Evolutionary conservation across 2,113 vertebrate genomes (phyloP).

Genomic region (Ictalurus punctatus): DNA sequence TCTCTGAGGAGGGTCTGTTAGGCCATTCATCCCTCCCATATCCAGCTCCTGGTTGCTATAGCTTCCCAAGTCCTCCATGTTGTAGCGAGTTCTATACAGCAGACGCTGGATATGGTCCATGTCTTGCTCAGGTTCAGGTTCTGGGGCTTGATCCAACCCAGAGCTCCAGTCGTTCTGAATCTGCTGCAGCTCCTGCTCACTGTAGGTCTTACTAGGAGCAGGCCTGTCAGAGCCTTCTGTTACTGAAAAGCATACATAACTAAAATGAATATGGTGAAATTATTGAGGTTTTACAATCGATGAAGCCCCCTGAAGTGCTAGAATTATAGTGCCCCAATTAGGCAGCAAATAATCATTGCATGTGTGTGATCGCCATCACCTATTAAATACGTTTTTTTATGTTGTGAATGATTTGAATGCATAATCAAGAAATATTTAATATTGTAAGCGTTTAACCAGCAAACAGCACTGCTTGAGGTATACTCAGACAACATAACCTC

Average conservation of each 20-base stretch:
- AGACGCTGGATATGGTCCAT: constrained; percentile 55
- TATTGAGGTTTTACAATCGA: not conserved
- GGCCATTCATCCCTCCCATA: constrained; percentile 60
- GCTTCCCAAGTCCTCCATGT: constrained; percentile 61
- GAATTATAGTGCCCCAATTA: not conserved
- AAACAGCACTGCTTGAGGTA: not conserved
- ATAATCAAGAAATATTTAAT: not conserved
- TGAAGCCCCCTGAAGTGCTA: not conserved
- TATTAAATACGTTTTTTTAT: not conserved
- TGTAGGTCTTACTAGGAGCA: constrained; percentile 62
- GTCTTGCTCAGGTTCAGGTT: constrained; percentile 55
- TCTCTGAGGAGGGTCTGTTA: constrained; percentile 61
- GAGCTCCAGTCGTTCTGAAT: constrained; percentile 66
- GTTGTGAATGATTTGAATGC: not conserved
- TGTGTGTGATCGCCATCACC: not conserved
- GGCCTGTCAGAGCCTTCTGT: constrained; percentile 58
- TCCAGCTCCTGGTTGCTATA: constrained; percentile 63
- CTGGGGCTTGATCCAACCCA: constrained; percentile 56
- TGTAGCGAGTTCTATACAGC: constrained; percentile 63
- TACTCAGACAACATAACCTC: not conserved
- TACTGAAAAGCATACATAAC: constrained; percentile 39
- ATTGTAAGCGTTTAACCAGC: not conserved
- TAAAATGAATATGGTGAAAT: not conserved
- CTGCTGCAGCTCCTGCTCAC: constrained; percentile 64
- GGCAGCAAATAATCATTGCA: no score